Percentiles rank a stretch among this genome's conserved stretches.
Conservation (phyloP, 1,140 invertebrate species). For the Bombus terrestris region DNA sequence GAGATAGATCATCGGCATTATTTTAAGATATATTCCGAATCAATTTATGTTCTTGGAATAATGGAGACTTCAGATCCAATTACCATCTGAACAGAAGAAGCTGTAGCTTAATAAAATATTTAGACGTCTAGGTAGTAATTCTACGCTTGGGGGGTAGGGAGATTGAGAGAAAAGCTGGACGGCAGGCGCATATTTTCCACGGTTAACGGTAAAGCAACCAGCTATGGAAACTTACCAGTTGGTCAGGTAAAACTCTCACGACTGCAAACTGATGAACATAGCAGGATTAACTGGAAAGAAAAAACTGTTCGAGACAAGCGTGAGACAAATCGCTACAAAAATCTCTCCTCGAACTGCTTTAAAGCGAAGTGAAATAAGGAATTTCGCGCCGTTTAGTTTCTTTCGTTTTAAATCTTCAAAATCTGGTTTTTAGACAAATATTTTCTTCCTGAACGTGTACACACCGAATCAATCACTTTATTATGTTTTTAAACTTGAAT, state of each 20-base stretch:
- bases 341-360: not conserved
- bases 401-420: not conserved
- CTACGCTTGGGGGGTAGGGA: not conserved
- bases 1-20: not conserved
- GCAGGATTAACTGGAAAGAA: not conserved
- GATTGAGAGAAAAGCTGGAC: not conserved
- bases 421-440: not conserved
- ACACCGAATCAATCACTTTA: too few relatives aligned
- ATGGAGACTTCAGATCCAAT: not conserved
- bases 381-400: not conserved
- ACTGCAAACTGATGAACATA: constrained; percentile 5
- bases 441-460: not conserved
- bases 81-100: not conserved
- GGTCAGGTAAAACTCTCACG: constrained; percentile 23
- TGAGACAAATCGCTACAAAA: constrained; percentile 7
- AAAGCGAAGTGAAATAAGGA: not conserved
- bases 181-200: constrained; percentile 7
- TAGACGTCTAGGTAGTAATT: not conserved
- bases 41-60: not conserved
- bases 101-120: not conserved
- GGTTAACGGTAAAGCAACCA: not conserved
- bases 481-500: too few relatives aligned
- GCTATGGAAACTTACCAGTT: constrained; percentile 20
- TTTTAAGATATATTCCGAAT: not conserved
- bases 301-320: not conserved